A percentile compares a stretch with the other conserved stretches of the same genome.
phyloP scores from a whole-genome alignment of 2,797 vertebrate genomes.

The Neomorphus geoffroyi region DNA sequence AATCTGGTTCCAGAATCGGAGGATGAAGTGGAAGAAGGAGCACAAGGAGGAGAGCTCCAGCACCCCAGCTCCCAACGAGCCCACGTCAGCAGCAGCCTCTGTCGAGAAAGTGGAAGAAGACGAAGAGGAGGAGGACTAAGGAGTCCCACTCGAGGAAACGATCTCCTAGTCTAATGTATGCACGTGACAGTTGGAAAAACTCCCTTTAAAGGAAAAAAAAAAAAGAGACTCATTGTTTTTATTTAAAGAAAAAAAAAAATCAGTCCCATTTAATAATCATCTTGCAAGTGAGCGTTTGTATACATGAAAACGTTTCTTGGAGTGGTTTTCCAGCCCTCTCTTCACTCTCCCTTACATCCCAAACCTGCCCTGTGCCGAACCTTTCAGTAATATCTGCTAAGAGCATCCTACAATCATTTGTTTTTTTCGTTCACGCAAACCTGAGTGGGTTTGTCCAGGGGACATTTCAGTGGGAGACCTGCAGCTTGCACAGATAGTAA shows the following conservation, averaged over 20 bases:
- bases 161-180: conserved; percentile 51
- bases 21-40: conserved; percentile 95
- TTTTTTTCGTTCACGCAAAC: not conserved
- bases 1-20: conserved; percentile 93
- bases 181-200: conserved; percentile 71
- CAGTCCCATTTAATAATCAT: not conserved
- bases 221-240: conserved; percentile 15
- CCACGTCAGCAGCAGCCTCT: conserved; percentile 56
- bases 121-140: conserved; percentile 75
- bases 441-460: conserved; percentile 18
- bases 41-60: conserved; percentile 79
- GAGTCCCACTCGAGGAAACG: conserved; percentile 44
- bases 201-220: conserved; percentile 48
- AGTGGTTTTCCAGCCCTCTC: conserved; percentile 15
- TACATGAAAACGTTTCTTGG: conserved; percentile 15
- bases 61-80: conserved; percentile 58
- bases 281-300: conserved; percentile 13
- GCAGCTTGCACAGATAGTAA: conserved; percentile 62
- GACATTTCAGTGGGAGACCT: conserved; percentile 37
- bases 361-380: not conserved
- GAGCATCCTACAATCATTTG: conserved; percentile 2
- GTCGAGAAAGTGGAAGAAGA: conserved; percentile 77
- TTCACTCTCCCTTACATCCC: not conserved
- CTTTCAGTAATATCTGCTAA: conserved; percentile 1
- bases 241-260: conserved; percentile 7